phyloP scores from a whole-genome alignment of 2,113 vertebrate species.

The Oncorhynchus keta region DNA sequence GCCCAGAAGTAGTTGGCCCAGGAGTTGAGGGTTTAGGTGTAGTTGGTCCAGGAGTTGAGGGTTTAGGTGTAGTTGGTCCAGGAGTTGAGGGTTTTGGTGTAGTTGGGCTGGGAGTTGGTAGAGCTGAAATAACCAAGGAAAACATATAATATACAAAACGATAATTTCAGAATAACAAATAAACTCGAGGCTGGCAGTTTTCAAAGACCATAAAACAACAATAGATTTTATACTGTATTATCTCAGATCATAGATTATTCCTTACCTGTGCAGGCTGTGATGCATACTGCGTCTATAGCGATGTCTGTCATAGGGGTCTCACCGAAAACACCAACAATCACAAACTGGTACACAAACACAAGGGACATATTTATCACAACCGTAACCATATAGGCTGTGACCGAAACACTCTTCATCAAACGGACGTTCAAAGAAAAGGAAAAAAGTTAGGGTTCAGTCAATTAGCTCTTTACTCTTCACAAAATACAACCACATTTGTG shows the following conservation, averaged over 20 bases:
- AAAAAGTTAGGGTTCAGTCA: no score
- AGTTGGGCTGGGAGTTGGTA: not conserved
- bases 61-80: no score
- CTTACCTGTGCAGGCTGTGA: constrained; percentile 73
- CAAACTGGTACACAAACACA: constrained; percentile 71
- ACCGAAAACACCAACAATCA: constrained; percentile 74
- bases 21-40: no score
- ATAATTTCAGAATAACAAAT: not conserved
- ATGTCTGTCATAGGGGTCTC: constrained; percentile 71
- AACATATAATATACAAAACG: not conserved
- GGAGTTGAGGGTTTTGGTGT: no score
- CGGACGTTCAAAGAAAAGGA: no score
- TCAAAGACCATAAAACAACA: not conserved
- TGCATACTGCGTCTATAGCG: constrained; percentile 78
- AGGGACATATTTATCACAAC: not conserved
- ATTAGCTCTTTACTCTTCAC: no score
- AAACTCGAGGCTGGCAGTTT: not conserved
- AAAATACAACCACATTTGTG: no score
- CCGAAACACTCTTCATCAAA: no score
- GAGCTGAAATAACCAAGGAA: constrained; percentile 18
- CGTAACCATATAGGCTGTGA: no score
- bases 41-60: no score
- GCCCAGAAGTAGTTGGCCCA: not conserved
- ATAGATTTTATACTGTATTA: not conserved
- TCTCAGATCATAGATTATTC: not conserved